Evolutionary conservation across 2,888 invertebrate species (phyloP).

Genomic region (Morpho deidamia): DNA sequence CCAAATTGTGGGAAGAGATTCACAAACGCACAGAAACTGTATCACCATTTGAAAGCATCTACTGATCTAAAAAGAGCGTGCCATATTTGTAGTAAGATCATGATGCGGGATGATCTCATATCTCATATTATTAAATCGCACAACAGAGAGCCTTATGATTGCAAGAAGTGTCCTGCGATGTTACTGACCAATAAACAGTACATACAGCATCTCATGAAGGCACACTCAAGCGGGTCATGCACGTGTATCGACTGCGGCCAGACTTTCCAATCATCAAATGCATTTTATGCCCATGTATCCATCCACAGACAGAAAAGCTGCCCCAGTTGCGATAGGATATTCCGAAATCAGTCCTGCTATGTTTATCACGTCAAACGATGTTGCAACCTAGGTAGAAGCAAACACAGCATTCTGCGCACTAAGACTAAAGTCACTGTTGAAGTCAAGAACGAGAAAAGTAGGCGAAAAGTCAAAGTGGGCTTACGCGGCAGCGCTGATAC

Average conservation of each 20-base stretch:
- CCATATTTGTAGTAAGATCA: conserved; percentile 50
- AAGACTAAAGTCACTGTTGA: conserved; percentile 29
- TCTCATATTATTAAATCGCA: conserved; percentile 43
- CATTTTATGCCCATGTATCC: conserved; percentile 48
- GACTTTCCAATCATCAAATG: conserved; percentile 42
- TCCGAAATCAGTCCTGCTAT: conserved; percentile 57
- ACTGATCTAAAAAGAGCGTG: conserved; percentile 52
- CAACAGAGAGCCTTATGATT: conserved; percentile 36
- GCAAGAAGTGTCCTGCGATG: conserved; percentile 55
- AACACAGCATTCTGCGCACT: conserved; percentile 7
- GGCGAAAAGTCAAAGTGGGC: conserved; percentile 48
- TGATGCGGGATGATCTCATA: conserved; percentile 46
- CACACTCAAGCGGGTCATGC: conserved; percentile 41
- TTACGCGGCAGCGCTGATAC: conserved; percentile 45
- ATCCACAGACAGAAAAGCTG: conserved; percentile 49
- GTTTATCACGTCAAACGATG: conserved; percentile 52
- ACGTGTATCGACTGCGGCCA: conserved; percentile 60
- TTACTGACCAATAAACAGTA: conserved; percentile 35
- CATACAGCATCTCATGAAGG: conserved; percentile 36
- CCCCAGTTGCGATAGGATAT: conserved; percentile 50
- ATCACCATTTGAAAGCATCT: conserved; percentile 54
- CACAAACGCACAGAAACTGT: conserved; percentile 40
- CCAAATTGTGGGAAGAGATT: conserved; percentile 53
- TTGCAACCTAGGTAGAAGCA: conserved; percentile 45
- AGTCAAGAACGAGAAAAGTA: conserved; percentile 37